Base-by-base conservation (phyloP, 2,888 invertebrate genomes). In the Eupelmus urozonus region DNA sequence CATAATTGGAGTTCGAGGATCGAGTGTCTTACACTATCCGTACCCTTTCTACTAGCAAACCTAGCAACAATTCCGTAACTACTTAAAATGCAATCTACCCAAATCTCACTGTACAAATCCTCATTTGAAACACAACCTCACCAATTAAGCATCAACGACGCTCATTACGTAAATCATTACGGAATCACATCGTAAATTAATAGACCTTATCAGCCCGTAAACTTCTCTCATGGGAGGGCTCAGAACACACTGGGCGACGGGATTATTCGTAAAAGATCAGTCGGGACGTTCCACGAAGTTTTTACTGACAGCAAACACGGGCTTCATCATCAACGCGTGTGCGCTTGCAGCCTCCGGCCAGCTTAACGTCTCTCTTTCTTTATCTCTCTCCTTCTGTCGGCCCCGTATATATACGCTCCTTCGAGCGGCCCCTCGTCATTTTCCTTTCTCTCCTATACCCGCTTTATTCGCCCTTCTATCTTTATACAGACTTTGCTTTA, bases 281-380 rank as follows among this genome's bases (percentile, higher is more conserved):
- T 62, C 63, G 49, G 16, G 27, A 55, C 69, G 9, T 78, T 67
- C 69, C 69, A 59, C 53, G 79, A 86, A 86, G 84, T 87, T 87
- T 87, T 87, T 86, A 87, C 86, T 85, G 87, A 86, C 87, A 86
- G 87, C 85, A 84, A 86, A 87, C 85, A 85, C 84, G 84, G 85
- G 85, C 85, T 85, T 85, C 83, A 81, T 85, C 83, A n/a, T 81
- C 81, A 75, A 80, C 82, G 80, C n/a, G n/a, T n/a, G n/a, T n/a
- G n/a, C n/a, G n/a, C n/a, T n/a, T n/a, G n/a, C 71, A 77, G 85
- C 86, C 86, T 82, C 82, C 65, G 85, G 85, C 83, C 77, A 82
- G 85, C 84, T 86, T 55, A 62, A 67, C 67, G 49, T 73, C 72
- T 70, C 55, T 62, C 76, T 63, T 76, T 76, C 53, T 63, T 70